Base-by-base conservation (phyloP, 2,888 invertebrate species). In the Dryadula phaetusa region DNA sequence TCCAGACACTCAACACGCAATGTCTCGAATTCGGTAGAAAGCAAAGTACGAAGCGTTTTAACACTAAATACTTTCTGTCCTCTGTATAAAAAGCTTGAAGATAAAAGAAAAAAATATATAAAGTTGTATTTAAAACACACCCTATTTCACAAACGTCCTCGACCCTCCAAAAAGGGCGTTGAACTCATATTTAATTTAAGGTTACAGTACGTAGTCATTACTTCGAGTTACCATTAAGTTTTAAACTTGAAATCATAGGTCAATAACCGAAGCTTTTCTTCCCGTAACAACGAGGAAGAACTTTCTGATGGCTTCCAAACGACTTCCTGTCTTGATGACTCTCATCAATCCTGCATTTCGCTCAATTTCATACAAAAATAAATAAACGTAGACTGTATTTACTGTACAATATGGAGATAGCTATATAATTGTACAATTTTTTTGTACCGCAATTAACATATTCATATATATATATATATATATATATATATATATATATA, bases 231-330 rank as follows among this genome's bases (percentile, higher is more conserved):
- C 18, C 28, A 14, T 16, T 28, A 16, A 52, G n/a, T 37, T 44
- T 10, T n/a, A 54, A 37, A 47, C 58, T 70, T 70, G 65, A 70
- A 64, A 65, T 52, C 42, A 58, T 8, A 58, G 58, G 56, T 44
- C 54, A 64, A 62, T 18, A 62, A 53, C 67, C 67, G 12, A n/a
- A n/a, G 40, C 20, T 49, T 52, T 66, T 70, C 69, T 66, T 68
- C 63, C 70, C 66, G 68, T 18, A 22, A 28, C 37, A 52, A 69
- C 20, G 20, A 70, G 70, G 70, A 70, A 70, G 66, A 46, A 58
- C 68, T 70, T 65, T 65, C 68, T 70, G 68, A 70, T 70, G 65
- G 16, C 63, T 65, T 49, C 63, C 32, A 68, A 70, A 70, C 62
- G 68, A 62, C 70, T 68, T 70, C 70, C 70, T 66, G 53, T 18